Evolutionary conservation across 2,888 invertebrate species (phyloP).

Genomic region (Loripinus fragilis): DNA sequence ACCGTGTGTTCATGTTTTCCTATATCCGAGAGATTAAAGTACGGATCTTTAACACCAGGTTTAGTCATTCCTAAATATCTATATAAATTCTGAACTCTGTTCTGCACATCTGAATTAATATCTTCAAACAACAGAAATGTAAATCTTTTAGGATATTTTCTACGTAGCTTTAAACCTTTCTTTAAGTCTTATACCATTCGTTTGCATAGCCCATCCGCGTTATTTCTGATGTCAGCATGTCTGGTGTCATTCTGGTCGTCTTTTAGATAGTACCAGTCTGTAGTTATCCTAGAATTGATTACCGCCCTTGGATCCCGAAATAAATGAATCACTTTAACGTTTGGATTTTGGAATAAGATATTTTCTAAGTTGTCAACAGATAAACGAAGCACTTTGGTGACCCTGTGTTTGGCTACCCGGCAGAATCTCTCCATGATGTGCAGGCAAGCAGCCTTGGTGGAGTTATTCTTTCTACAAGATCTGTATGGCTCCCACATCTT

Average conservation of each 20-base stretch:
- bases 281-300: conserved; percentile 4
- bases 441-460: background rate
- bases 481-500: background rate
- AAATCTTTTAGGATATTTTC: background rate
- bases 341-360: background rate
- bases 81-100: background rate
- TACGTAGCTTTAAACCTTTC: background rate
- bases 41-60: background rate
- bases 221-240: background rate
- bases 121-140: conserved; percentile 14
- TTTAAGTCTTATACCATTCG: background rate
- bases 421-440: background rate
- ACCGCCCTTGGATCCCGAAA: conserved; percentile 9
- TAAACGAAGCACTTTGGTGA: background rate
- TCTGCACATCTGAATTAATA: background rate
- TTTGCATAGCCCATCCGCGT: conserved; percentile 3
- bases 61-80: conserved; percentile 1
- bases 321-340: conserved; percentile 1
- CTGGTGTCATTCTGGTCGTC: background rate
- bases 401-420: background rate
- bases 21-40: background rate
- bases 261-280: conserved; percentile 10
- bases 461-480: background rate
- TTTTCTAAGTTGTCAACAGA: conserved; percentile 1
- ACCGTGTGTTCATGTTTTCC: conserved; percentile 12